These are phyloP conservation scores for Gymnorhina tibicen DNA, from an alignment of 2,113 vertebrate genomes.

Conservation along the genomic window DNA sequence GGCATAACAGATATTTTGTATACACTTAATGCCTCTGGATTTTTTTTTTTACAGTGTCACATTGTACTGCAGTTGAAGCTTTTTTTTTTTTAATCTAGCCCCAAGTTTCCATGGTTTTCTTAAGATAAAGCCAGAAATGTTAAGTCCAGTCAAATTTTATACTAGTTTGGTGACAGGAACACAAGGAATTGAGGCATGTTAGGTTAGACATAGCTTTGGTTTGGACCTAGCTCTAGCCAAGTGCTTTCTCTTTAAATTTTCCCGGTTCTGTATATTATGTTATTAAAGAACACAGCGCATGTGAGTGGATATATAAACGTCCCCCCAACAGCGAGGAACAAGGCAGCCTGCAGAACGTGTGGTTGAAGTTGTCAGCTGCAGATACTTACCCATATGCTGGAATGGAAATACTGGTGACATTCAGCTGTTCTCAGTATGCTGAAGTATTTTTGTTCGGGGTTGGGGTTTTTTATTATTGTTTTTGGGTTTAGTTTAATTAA, in stretches of 20 bases:
- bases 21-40: background rate
- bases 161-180: slow-evolving; percentile 28
- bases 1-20: background rate
- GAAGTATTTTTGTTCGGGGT: background rate
- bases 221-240: background rate
- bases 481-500: background rate
- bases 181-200: slow-evolving; percentile 20
- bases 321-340: background rate
- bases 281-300: slow-evolving; percentile 2
- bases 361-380: slow-evolving; percentile 17
- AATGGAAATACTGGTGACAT: background rate
- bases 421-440: background rate
- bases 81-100: background rate
- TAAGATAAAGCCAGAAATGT: slow-evolving; percentile 17
- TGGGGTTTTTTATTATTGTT: background rate
- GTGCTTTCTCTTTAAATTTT: slow-evolving; percentile 26
- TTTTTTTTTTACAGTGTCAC: background rate
- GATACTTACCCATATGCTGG: background rate
- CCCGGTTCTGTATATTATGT: background rate
- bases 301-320: slow-evolving; percentile 54
- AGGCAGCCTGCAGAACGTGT: background rate
- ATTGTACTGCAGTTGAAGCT: background rate
- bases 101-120: background rate
- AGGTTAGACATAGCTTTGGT: slow-evolving; percentile 26
- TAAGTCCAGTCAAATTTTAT: slow-evolving; percentile 6